phyloP scores from a whole-genome alignment of 2,113 vertebrate genomes.

The Glaucomys volans region DNA sequence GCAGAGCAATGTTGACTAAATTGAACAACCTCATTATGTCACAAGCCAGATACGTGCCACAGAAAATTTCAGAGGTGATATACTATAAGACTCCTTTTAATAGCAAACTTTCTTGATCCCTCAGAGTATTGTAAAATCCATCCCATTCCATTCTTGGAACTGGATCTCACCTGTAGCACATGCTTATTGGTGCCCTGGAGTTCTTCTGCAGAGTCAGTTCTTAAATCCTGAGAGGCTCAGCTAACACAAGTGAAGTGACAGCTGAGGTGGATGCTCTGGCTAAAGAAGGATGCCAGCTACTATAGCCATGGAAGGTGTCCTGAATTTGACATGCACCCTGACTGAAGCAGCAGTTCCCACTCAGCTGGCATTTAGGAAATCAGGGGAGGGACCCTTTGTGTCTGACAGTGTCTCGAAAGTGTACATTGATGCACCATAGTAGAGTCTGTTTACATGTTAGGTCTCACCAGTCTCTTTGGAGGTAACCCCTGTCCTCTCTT shows the following conservation, averaged over 20 bases:
- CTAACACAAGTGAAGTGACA: not conserved
- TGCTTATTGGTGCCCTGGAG: not conserved
- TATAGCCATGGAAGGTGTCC: not conserved
- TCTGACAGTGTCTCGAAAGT: not conserved
- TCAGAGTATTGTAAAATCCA: not conserved
- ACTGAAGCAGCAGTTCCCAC: not conserved
- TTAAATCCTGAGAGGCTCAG: not conserved
- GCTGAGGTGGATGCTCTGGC: not conserved
- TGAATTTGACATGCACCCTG: not conserved
- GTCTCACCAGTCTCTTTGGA: not conserved
- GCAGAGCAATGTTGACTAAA: not conserved
- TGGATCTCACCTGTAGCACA: not conserved
- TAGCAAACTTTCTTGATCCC: not conserved
- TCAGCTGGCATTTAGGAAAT: not conserved
- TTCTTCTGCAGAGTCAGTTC: not conserved
- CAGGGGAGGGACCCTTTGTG: not conserved
- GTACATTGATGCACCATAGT: not conserved
- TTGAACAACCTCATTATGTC: not conserved
- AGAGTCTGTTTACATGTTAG: not conserved
- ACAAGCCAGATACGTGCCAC: not conserved
- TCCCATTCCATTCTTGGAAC: not conserved
- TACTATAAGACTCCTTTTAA: not conserved
- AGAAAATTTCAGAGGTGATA: not conserved
- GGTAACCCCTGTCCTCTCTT: not conserved
- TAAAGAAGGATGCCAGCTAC: accelerated